A percentile compares a stretch with the other conserved stretches of the same genome.
These are phyloP conservation scores for Zosterops lateralis DNA, from an alignment of 2,113 vertebrate genomes.

Conservation along the genomic window DNA sequence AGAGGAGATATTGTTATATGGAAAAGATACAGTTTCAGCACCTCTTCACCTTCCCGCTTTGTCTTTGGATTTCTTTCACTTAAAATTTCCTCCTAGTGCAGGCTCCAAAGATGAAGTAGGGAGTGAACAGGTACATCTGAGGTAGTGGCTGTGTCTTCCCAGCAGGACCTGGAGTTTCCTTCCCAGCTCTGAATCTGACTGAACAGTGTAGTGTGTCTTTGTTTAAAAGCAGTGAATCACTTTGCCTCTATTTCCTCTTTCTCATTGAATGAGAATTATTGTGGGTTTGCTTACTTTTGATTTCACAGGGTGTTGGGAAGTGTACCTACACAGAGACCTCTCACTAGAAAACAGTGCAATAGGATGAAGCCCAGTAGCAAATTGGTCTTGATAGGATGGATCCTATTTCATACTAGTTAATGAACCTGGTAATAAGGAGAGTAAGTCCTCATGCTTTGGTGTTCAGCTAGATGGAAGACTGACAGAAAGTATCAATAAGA, in stretches of 20 bases:
- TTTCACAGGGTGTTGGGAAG: background rate
- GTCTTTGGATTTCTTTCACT: background rate
- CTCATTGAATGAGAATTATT: background rate
- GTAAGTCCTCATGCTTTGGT: background rate
- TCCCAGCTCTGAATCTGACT: background rate
- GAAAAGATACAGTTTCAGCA: background rate
- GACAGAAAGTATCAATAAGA: background rate
- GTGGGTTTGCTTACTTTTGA: background rate
- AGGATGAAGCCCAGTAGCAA: background rate
- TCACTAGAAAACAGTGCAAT: background rate
- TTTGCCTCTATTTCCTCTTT: background rate
- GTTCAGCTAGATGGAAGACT: background rate
- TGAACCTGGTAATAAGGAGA: background rate
- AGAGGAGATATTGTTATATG: background rate
- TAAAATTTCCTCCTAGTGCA: background rate
- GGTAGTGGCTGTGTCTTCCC: background rate
- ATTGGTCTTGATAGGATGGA: background rate
- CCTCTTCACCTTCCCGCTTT: background rate
- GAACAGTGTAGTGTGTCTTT: background rate
- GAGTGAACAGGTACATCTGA: background rate
- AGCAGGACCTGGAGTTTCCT: background rate
- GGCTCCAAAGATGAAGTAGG: background rate
- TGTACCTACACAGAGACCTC: rapidly evolving
- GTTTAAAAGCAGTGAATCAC: background rate
- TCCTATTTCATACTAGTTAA: background rate